Conservation (phyloP, 92 coral and sea anemone species). For the Palythoa grandis region DNA sequence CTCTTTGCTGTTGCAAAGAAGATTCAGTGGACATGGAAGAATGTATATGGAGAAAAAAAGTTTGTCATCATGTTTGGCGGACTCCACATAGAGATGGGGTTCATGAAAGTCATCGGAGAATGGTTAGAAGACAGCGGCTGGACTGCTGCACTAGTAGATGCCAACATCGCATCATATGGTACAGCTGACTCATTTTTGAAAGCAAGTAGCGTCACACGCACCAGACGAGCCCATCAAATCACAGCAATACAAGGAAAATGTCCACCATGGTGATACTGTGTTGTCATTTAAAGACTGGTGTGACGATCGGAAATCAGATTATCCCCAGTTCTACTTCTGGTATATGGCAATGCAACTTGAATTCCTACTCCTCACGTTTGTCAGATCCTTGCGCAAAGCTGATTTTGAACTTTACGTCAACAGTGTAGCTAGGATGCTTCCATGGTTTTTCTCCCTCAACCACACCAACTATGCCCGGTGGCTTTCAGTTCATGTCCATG, state of each 20-base stretch:
- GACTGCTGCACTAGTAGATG: slow-evolving; percentile 46
- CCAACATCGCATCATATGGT: slow-evolving; percentile 59
- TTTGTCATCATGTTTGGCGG: too few species aligned
- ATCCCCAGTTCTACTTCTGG: slow-evolving; percentile 77
- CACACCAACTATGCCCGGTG: slow-evolving; percentile 39
- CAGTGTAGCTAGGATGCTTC: slow-evolving; percentile 33
- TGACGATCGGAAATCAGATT: slow-evolving; percentile 8
- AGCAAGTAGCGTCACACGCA: slow-evolving; percentile 48
- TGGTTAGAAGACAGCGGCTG: slow-evolving; percentile 56
- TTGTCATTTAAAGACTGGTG: slow-evolving; percentile 67
- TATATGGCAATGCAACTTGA: slow-evolving; percentile 40
- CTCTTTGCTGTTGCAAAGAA: neutral
- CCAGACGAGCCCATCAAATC: slow-evolving; percentile 73
- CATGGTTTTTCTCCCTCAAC: slow-evolving; percentile 37
- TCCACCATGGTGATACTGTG: slow-evolving; percentile 21
- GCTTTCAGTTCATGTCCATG: slow-evolving; percentile 28
- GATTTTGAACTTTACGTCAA: neutral
- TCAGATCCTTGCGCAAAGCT: slow-evolving; percentile 20
- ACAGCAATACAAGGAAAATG: slow-evolving; percentile 59
- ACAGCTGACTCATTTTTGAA: slow-evolving; percentile 74
- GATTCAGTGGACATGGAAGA: slow-evolving; percentile 2
- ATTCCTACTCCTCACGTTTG: slow-evolving; percentile 8
- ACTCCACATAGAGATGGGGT: neutral
- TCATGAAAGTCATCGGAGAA: slow-evolving; percentile 57
- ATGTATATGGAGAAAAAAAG: neutral